Evolutionary conservation across 2,888 invertebrate genomes (phyloP).

Genomic region (Cactoblastis cactorum): DNA sequence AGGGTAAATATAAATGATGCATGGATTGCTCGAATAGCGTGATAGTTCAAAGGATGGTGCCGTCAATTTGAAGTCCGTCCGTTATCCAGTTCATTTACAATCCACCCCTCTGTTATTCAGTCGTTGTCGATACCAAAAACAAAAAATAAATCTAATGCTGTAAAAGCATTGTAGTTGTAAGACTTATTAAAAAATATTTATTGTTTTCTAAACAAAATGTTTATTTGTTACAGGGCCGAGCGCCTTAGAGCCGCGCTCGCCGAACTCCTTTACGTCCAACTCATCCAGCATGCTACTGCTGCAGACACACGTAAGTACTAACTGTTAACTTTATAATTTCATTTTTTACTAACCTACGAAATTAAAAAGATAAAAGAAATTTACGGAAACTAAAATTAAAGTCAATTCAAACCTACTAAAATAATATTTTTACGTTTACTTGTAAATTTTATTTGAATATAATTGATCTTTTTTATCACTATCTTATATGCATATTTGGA

Average conservation of each 20-base stretch:
- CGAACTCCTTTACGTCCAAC: constrained; percentile 77
- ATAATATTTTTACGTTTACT: too few relatives aligned
- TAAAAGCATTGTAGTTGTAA: background rate
- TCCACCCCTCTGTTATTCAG: constrained; percentile 37
- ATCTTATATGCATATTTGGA: too few relatives aligned
- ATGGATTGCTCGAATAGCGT: constrained; percentile 80
- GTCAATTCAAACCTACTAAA: too few relatives aligned
- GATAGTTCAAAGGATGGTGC: constrained; percentile 76
- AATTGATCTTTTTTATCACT: too few relatives aligned
- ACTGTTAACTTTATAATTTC: background rate
- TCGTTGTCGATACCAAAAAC: constrained; percentile 14
- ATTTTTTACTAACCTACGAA: too few relatives aligned
- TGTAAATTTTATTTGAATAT: too few relatives aligned
- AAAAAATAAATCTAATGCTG: background rate
- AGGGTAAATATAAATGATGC: constrained; percentile 79
- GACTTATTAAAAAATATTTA: background rate
- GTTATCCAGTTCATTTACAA: constrained; percentile 48
- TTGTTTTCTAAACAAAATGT: constrained; percentile 31
- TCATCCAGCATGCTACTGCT: constrained; percentile 95
- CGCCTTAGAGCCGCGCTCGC: constrained; percentile 77
- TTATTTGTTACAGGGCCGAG: constrained; percentile 75
- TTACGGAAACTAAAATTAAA: too few relatives aligned
- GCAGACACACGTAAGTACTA: constrained; percentile 89
- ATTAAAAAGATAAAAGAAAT: too few relatives aligned
- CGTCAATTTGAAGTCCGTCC: constrained; percentile 51